Evolutionary conservation across 2,113 vertebrate species (phyloP).

Genomic region (Orthonyx spaldingii): DNA sequence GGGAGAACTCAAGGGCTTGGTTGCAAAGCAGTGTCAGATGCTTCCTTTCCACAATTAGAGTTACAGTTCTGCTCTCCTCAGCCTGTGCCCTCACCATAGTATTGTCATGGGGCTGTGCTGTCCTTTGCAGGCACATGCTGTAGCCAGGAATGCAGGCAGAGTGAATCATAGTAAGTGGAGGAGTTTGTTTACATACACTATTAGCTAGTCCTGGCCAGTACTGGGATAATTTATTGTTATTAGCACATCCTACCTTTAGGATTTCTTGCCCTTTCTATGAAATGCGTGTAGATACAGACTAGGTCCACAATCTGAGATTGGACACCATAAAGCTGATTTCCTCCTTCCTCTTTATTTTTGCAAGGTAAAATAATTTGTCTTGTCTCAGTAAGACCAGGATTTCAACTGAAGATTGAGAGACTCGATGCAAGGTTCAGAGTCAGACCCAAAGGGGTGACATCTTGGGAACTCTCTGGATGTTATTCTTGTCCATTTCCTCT

Average conservation of each 20-base stretch:
- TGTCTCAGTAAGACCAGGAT: neutral
- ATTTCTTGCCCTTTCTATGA: neutral
- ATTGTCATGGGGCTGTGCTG: neutral
- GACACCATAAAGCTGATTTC: neutral
- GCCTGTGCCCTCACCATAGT: neutral
- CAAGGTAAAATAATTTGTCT: neutral
- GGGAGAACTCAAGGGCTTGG: neutral
- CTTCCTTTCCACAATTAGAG: neutral
- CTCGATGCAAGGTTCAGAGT: neutral
- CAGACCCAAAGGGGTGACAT: neutral
- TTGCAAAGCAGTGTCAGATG: neutral
- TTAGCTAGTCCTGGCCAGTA: neutral
- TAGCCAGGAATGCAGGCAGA: neutral
- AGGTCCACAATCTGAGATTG: neutral
- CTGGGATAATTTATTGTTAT: neutral
- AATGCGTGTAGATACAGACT: neutral
- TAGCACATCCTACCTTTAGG: neutral
- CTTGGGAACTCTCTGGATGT: neutral
- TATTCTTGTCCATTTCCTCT: neutral
- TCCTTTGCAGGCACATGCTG: neutral
- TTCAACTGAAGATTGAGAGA: neutral
- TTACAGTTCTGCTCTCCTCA: neutral
- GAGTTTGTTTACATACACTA: neutral
- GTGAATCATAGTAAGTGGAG: neutral
- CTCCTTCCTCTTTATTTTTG: neutral